Evolutionary conservation across 2,797 vertebrate genomes (phyloP), one percentile per base, ranked within the genome.

Genomic region (Lycodopsis pacificus): DNA sequence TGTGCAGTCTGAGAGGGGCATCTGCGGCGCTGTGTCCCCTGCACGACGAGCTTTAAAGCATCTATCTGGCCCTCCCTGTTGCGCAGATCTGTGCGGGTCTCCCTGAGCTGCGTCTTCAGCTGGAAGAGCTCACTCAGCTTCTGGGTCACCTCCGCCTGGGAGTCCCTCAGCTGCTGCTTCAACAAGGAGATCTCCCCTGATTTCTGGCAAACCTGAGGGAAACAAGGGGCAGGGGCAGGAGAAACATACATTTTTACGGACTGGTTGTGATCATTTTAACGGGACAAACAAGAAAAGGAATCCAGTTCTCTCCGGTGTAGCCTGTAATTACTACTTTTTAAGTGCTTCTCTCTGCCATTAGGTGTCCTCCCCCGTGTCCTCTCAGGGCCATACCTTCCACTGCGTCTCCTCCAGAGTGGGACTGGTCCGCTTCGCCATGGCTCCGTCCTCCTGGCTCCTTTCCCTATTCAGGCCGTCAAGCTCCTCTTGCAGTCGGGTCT

Each of bases 111-210:
- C 0, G 97, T 97, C 95, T 99, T 99, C 84, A 99, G 93, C 89
- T 94, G 96, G 93, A 99, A 97, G 83, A 99, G 95, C 93, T 99
- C 98, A 0, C 97, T 95, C 86, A 99, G 94, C 88, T 99, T 99
- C 90, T 97, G 96, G 9, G 97, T 95, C 93, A 98, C 96, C 91
- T 99, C 98, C 0, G 97, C 96, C 93, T 99, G 98, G 48, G 97
- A 96, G 86, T 98, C 97, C 67, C 96, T 95, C 48, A 99, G 94
- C 94, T 99, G 98, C 92, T 99, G 97, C 93, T 99, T 99, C 87
- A 99, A 93, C 84, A 99, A 85, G 4, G 97, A 97, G 82, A 99
- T 99, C 92, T 99, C 98, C 0, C 98, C 98, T 0, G 97, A 96
- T 88, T 99, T 99, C 94, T 99, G 98, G 91, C 98, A 99, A 79